Base-by-base conservation (phyloP, 2,797 vertebrate species). In the Columba guinea region DNA sequence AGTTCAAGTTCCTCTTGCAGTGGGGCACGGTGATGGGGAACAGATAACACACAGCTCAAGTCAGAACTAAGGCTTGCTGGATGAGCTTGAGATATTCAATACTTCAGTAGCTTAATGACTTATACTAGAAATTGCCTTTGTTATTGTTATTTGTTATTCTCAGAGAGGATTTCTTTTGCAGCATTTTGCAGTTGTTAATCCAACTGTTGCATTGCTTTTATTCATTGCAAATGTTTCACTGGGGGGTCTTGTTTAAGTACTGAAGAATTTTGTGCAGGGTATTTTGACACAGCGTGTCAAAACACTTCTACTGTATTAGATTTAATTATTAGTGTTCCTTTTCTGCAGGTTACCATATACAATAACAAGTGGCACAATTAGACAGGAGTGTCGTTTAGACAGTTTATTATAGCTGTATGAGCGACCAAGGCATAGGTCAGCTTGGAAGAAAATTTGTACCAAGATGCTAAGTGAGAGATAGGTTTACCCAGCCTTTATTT, bases 31-130 rank as follows among this genome's bases (percentile, higher is more conserved):
- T 83, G 91, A 90, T 94, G 62, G 24, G 87, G 74, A 93, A 23
- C 67, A 94, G 94, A 74, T 93, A 94, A 82, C 26, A 24, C 17
- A 5, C 10, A 48, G 56, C 52, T 94, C 91, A 89, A 87, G 90
- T 94, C 56, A 84, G 60, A 83, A 24, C 74, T 77, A 35, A 55
- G 75, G 46, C 41, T 67, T 84, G 49, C 64, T 92, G 74, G 32
- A 69, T 79, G 63, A 81, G 19, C 26, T 90, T 65, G 63, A 70
- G 80, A 28, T 46, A 46, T 46, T 46, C 44, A 46, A 46, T 79
- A 41, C 67, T 81, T 93, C 15, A n/a, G 28, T 44, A 88, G 86
- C 64, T 60, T 15, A 76, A 71, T 74, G 77, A 30, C 51, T 74
- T 2, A 1, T 7, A 46, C 27, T 22, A 74, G 63, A 88, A 32